phyloP scores from a whole-genome alignment of 37 sponge, comb jelly and placozoan genomes.

The Hexactinellida sp. region DNA sequence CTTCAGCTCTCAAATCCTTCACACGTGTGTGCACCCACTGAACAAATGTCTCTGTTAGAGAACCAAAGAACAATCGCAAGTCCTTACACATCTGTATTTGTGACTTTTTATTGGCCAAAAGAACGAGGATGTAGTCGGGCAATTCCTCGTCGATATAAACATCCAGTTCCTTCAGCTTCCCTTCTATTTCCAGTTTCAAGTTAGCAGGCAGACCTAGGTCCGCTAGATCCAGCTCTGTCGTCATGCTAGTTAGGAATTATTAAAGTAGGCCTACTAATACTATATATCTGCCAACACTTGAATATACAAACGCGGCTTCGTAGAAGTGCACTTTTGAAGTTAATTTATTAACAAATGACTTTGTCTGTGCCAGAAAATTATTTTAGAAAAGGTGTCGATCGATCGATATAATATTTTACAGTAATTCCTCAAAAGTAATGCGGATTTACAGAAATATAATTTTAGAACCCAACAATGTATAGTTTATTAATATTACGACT shows the following conservation, averaged over 20 bases:
- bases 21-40: slow-evolving; percentile 24
- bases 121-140: slow-evolving; percentile 70
- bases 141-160: slow-evolving; percentile 65
- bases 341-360: too few relatives aligned
- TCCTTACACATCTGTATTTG: slow-evolving; percentile 43
- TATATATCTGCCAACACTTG: too few relatives aligned
- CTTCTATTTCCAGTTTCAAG: slow-evolving; percentile 20
- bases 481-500: too few relatives aligned
- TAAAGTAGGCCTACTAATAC: too few relatives aligned
- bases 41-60: slow-evolving; percentile 45
- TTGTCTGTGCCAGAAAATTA: too few relatives aligned
- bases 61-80: slow-evolving; percentile 59
- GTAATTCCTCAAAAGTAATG: too few relatives aligned
- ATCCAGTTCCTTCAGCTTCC: slow-evolving; percentile 47
- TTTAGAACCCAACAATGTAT: too few relatives aligned
- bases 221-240: neutral
- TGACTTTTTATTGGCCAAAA: slow-evolving; percentile 60
- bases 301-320: too few relatives aligned
- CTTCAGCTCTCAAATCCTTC: neutral
- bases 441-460: too few relatives aligned
- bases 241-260: neutral
- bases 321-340: too few relatives aligned
- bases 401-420: too few relatives aligned
- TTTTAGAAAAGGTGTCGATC: too few relatives aligned
- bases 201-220: neutral